Percentiles rank a stretch among this genome's conserved stretches.
phyloP scores from a whole-genome alignment of 2,797 vertebrate genomes.

The Phrynocephalus vlangalii region DNA sequence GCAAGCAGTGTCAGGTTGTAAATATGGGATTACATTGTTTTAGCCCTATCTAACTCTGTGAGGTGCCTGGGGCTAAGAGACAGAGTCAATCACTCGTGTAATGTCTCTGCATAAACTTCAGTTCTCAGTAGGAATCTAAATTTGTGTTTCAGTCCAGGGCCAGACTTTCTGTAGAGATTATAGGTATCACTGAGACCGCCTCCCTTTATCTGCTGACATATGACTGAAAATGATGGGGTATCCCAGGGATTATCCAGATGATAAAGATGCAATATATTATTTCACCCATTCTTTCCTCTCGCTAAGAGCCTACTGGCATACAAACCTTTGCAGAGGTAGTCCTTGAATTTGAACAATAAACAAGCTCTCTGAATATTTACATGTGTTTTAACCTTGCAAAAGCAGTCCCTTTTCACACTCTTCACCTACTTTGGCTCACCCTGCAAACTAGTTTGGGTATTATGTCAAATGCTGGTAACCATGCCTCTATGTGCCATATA shows the following conservation, averaged over 20 bases:
- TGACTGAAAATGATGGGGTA: neutral
- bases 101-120: neutral
- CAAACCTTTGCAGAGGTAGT: neutral
- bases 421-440: neutral
- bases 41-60: neutral
- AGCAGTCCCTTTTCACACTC: neutral
- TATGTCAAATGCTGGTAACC: neutral
- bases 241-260: neutral
- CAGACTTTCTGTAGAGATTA: neutral
- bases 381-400: neutral
- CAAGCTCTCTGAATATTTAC: neutral
- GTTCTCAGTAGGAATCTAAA: neutral
- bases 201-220: neutral
- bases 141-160: neutral
- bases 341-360: neutral
- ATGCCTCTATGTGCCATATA: neutral
- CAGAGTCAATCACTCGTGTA: neutral
- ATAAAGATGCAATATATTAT: neutral
- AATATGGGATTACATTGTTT: neutral
- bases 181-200: neutral
- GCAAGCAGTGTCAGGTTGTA: neutral
- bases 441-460: neutral
- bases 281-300: neutral
- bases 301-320: neutral
- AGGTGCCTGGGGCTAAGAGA: neutral